A percentile compares a stretch with the other conserved stretches of the same genome.
Conservation (phyloP, 2,888 invertebrate species). For the Drosophila testacea region DNA sequence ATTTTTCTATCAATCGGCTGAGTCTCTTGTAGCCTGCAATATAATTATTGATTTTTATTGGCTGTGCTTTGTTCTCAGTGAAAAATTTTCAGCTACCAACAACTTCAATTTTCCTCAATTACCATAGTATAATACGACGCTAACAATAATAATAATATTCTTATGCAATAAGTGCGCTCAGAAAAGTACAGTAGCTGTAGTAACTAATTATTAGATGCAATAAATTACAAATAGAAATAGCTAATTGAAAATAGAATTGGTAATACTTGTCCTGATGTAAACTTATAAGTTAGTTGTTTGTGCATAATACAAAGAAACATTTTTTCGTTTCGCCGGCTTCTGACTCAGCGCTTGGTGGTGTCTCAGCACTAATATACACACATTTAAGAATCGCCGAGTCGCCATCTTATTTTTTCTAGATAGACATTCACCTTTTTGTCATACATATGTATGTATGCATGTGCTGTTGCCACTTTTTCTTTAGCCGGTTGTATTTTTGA, state of each 20-base stretch:
- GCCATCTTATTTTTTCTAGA: conserved; percentile 61
- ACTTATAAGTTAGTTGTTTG: not conserved
- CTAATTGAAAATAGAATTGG: not conserved
- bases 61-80: not conserved
- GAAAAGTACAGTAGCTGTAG: conserved; percentile 19
- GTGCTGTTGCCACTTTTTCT: conserved; percentile 27
- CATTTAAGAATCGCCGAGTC: conserved; percentile 20
- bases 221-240: not conserved
- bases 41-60: conserved; percentile 64
- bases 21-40: conserved; percentile 33
- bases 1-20: conserved; percentile 24
- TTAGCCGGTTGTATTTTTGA: conserved; percentile 27
- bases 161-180: conserved; percentile 36
- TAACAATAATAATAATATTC: not conserved
- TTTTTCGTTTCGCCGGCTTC: conserved; percentile 49
- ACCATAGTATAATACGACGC: not conserved
- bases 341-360: conserved; percentile 45
- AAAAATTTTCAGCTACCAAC: not conserved
- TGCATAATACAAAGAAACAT: not conserved
- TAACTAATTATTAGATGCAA: not conserved
- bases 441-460: not conserved
- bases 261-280: not conserved
- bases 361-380: conserved; percentile 5
- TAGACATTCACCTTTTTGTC: conserved; percentile 53
- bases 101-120: not conserved